phyloP scores from a whole-genome alignment of 2,888 invertebrate species.

The Malachius bipustulatus region DNA sequence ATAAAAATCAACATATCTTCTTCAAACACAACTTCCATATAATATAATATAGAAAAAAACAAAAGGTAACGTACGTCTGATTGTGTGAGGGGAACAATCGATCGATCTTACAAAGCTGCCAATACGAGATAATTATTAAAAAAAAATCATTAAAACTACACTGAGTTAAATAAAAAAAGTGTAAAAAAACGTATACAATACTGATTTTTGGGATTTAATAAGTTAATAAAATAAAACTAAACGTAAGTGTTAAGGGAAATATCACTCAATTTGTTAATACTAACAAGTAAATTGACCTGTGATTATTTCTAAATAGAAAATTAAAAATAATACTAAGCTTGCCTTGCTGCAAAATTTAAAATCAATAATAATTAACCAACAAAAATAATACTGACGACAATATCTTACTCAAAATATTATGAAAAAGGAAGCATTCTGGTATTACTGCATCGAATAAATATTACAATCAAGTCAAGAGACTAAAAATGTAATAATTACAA shows the following conservation, averaged over 20 bases:
- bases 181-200: conserved; percentile 36
- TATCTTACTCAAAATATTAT: no score
- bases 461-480: no score
- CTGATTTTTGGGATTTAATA: conserved; percentile 33
- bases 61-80: conserved; percentile 1
- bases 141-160: conserved; percentile 15
- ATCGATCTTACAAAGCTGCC: conserved; percentile 2
- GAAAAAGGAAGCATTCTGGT: no score
- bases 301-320: no score
- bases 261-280: conserved; percentile 22
- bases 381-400: no score
- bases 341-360: no score
- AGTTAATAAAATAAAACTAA: conserved; percentile 26
- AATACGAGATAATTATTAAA: conserved; percentile 4
- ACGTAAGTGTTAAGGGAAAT: conserved; percentile 19
- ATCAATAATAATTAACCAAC: no score
- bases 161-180: conserved; percentile 18
- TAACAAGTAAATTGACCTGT: conserved; percentile 17
- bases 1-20: no score
- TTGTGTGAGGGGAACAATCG: not conserved
- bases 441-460: no score
- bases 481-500: no score
- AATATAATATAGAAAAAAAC: no score
- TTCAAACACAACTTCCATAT: conserved; percentile 1
- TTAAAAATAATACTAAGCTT: no score